A percentile compares a stretch with the other conserved stretches of the same genome.
Conservation (phyloP, 2,797 vertebrate genomes). For the Anas capensis region DNA sequence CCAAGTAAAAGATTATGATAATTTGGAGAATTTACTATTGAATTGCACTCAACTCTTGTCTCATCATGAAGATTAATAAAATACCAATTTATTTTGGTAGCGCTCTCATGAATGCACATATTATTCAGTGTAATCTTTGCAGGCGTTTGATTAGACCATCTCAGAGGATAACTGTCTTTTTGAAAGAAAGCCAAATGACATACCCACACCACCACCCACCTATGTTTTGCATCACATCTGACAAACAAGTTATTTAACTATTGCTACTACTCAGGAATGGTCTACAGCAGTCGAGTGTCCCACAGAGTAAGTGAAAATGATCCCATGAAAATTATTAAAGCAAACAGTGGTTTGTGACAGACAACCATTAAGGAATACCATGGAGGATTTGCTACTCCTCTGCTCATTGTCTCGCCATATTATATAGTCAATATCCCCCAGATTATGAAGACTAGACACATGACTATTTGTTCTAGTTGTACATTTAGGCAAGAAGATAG, state of each 20-base stretch:
- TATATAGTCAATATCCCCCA: slow-evolving; percentile 32
- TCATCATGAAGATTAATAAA: slow-evolving; percentile 15
- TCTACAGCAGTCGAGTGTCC: slow-evolving; percentile 12
- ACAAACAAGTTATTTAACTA: neutral
- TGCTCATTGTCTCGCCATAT: slow-evolving; percentile 38
- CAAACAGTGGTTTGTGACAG: slow-evolving; percentile 56
- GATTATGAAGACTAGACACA: slow-evolving; percentile 8
- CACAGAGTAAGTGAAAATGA: slow-evolving; percentile 30
- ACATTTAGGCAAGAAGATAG: slow-evolving; percentile 38
- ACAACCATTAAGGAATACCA: slow-evolving; percentile 58
- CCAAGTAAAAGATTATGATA: neutral
- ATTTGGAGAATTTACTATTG: neutral
- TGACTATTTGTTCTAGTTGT: slow-evolving; percentile 32
- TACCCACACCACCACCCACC: neutral
- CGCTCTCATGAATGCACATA: neutral
- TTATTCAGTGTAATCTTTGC: neutral
- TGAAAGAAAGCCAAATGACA: slow-evolving; percentile 18
- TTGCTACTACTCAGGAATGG: neutral
- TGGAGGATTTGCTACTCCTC: slow-evolving; percentile 33
- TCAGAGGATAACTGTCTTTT: neutral
- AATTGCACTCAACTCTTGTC: neutral
- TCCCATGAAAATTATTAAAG: slow-evolving; percentile 61
- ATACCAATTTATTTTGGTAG: slow-evolving; percentile 22
- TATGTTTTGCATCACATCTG: neutral
- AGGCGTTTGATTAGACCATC: slow-evolving; percentile 14